These are phyloP conservation scores for Callosobruchus maculatus DNA, from an alignment of 2,888 invertebrate genomes.

Conservation along the genomic window DNA sequence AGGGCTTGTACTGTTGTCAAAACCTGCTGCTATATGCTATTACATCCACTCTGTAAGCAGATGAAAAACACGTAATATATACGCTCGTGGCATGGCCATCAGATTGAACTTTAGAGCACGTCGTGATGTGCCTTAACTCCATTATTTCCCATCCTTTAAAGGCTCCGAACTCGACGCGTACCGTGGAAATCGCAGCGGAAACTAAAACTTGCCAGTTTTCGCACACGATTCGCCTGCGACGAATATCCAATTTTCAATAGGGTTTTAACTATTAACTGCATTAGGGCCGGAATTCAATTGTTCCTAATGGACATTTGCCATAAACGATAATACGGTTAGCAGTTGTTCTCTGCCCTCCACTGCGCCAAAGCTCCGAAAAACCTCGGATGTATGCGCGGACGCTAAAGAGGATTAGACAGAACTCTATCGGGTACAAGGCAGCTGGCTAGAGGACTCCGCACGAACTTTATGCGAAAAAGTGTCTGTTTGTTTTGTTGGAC, in stretches of 20 bases:
- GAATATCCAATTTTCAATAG: conserved; percentile 44
- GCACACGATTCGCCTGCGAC: conserved; percentile 11
- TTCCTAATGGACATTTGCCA: conserved; percentile 40
- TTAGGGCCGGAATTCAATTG: conserved; percentile 42
- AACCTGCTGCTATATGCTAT: too few species aligned
- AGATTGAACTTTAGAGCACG: too few species aligned
- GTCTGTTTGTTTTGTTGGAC: too few species aligned
- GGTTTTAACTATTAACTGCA: conserved; percentile 46
- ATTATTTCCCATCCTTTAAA: neutral
- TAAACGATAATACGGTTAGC: conserved; percentile 29
- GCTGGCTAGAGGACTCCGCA: too few species aligned
- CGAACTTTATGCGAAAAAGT: too few species aligned
- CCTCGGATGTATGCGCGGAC: neutral
- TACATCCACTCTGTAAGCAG: too few species aligned
- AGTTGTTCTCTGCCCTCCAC: neutral
- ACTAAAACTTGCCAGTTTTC: conserved; percentile 21
- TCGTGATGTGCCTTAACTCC: too few species aligned
- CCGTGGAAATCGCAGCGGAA: conserved; percentile 1
- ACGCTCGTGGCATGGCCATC: too few species aligned
- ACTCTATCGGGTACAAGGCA: neutral
- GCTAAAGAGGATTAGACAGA: neutral
- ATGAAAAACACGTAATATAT: too few species aligned
- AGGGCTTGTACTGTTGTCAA: too few species aligned
- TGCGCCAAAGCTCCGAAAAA: neutral
- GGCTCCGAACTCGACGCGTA: neutral